These are phyloP conservation scores for Haliclystus octoradiatus DNA, from an alignment of 30 jellyfish, hydroid and myxozoan species.

Conservation along the genomic window DNA sequence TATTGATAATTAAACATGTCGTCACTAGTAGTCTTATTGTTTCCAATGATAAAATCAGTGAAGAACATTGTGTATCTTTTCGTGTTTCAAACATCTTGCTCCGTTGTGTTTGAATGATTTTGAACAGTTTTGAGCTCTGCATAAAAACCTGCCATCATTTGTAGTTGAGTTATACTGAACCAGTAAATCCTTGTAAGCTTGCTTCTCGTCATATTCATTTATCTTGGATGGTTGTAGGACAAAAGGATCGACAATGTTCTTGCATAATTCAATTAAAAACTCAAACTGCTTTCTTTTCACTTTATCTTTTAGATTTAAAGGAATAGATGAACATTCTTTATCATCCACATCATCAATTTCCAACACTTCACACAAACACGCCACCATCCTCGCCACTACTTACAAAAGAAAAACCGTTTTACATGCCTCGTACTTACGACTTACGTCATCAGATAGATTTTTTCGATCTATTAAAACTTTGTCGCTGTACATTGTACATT, in stretches of 20 bases:
- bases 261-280: slow-evolving; percentile 17
- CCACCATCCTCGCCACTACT: slow-evolving; percentile 6
- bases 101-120: no score
- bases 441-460: no score
- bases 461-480: neutral
- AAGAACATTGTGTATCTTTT: no score
- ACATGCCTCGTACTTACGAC: no score
- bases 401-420: no score
- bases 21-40: no score
- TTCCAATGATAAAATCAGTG: no score
- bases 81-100: no score
- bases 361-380: neutral
- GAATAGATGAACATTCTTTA: slow-evolving; percentile 5
- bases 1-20: slow-evolving; percentile 2
- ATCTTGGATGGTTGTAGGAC: neutral
- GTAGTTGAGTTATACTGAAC: no score
- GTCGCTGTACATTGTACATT: neutral
- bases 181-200: no score
- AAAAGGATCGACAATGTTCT: slow-evolving; percentile 26
- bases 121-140: no score
- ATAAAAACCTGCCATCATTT: no score
- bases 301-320: neutral
- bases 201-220: neutral
- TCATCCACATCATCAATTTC: slow-evolving; percentile 5
- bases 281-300: slow-evolving; percentile 1